Evolutionary conservation across 2,113 vertebrate genomes (phyloP).

Genomic region (Xerus inauris): DNA sequence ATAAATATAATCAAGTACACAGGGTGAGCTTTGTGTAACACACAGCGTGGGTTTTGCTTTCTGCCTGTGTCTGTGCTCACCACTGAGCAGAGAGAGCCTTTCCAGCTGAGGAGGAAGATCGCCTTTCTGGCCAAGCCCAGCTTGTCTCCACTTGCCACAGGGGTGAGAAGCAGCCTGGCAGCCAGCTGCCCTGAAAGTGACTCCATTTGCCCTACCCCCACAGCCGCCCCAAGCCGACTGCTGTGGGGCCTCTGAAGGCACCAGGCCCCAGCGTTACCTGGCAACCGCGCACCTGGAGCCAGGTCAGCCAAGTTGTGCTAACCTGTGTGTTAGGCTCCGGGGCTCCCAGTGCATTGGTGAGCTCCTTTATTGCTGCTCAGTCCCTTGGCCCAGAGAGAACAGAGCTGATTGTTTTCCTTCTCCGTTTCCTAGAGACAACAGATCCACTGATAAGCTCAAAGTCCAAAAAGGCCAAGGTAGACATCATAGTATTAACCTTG

Average conservation of each 20-base stretch:
- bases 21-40: background rate
- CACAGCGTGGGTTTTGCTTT: background rate
- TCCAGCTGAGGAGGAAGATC: background rate
- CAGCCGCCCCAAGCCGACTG: background rate
- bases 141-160: slow-evolving; percentile 54
- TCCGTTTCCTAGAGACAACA: slow-evolving; percentile 72
- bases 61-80: background rate
- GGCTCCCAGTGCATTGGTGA: background rate
- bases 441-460: slow-evolving; percentile 67
- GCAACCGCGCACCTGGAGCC: slow-evolving; percentile 69
- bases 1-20: background rate
- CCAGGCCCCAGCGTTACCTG: slow-evolving; percentile 65
- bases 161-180: background rate
- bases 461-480: slow-evolving; percentile 11
- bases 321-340: slow-evolving; percentile 48
- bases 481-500: background rate
- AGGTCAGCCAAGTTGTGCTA: slow-evolving; percentile 64
- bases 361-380: slow-evolving; percentile 22
- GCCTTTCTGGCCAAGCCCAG: background rate
- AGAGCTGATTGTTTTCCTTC: slow-evolving; percentile 70
- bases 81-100: background rate
- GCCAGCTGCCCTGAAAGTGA: slow-evolving; percentile 68
- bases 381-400: slow-evolving; percentile 15
- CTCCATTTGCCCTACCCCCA: background rate
- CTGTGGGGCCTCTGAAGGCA: slow-evolving; percentile 29